Conservation (phyloP, 2,888 invertebrate genomes). For the Ophion ellenae region DNA sequence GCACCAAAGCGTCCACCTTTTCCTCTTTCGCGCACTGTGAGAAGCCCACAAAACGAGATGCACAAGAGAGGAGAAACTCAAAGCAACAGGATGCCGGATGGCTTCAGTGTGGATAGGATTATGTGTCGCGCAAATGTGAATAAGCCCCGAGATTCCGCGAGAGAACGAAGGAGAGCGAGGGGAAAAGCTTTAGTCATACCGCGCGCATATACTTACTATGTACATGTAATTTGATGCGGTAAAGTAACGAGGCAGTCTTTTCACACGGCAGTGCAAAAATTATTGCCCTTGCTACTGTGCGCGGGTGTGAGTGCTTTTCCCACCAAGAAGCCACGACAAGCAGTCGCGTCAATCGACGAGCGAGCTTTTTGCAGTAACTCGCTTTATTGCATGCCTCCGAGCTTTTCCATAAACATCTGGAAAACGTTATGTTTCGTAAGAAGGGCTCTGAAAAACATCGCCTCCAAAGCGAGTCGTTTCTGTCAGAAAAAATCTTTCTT, state of each 20-base stretch:
- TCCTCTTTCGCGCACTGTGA: constrained; percentile 11
- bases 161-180: not conserved
- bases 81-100: constrained; percentile 55
- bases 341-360: constrained; percentile 20
- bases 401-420: not conserved
- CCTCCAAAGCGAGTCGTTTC: not conserved
- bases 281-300: constrained; percentile 43
- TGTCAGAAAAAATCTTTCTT: not conserved
- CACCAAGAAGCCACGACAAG: constrained; percentile 10
- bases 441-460: no score
- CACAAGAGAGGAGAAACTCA: constrained; percentile 26
- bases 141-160: constrained; percentile 22
- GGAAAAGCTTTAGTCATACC: constrained; percentile 7
- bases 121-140: constrained; percentile 37
- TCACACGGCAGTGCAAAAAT: constrained; percentile 63
- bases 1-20: constrained; percentile 35
- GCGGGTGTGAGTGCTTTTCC: constrained; percentile 29
- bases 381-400: no score
- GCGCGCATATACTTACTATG: constrained; percentile 4
- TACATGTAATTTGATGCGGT: constrained; percentile 46
- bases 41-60: not conserved
- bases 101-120: constrained; percentile 18
- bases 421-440: not conserved
- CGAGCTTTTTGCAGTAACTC: not conserved
- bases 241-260: constrained; percentile 65